Percentiles rank a stretch among this genome's conserved stretches.
phyloP scores from a whole-genome alignment of 2,888 invertebrate species.

The Tinea trinotella region DNA sequence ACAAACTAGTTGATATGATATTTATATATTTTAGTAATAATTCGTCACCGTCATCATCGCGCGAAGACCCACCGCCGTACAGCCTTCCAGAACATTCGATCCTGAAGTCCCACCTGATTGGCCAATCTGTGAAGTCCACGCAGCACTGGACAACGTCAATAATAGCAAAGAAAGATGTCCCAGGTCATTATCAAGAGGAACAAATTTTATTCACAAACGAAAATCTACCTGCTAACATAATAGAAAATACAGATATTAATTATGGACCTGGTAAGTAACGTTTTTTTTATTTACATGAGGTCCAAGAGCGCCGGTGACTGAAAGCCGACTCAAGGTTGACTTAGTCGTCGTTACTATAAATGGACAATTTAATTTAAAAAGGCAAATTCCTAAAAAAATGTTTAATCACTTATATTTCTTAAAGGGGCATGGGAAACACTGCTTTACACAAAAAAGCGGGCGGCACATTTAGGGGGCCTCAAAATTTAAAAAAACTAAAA shows the following conservation, averaged over 20 bases:
- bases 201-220: conserved; percentile 66
- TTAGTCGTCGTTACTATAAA: too few relatives aligned
- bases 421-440: too few relatives aligned
- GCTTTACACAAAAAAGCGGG: too few relatives aligned
- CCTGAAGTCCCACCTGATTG: conserved; percentile 57
- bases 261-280: conserved; percentile 67
- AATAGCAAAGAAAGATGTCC: conserved; percentile 57
- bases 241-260: conserved; percentile 47
- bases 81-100: conserved; percentile 57
- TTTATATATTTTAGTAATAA: conserved; percentile 23
- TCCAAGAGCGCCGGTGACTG: too few relatives aligned
- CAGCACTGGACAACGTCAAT: conserved; percentile 68
- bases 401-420: too few relatives aligned
- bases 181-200: conserved; percentile 57
- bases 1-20: too few relatives aligned
- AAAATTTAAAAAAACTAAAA: too few relatives aligned
- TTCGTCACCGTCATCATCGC: conserved; percentile 44
- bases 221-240: conserved; percentile 42
- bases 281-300: too few relatives aligned
- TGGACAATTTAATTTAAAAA: too few relatives aligned
- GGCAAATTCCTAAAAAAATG: too few relatives aligned
- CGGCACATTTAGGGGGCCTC: too few relatives aligned
- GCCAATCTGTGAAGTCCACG: conserved; percentile 39
- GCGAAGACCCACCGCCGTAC: conserved; percentile 52
- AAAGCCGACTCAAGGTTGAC: too few relatives aligned